Percentiles rank a stretch among this genome's conserved stretches.
phyloP scores from a whole-genome alignment of 2,888 invertebrate genomes.

The Cremastobaeus sp. region DNA sequence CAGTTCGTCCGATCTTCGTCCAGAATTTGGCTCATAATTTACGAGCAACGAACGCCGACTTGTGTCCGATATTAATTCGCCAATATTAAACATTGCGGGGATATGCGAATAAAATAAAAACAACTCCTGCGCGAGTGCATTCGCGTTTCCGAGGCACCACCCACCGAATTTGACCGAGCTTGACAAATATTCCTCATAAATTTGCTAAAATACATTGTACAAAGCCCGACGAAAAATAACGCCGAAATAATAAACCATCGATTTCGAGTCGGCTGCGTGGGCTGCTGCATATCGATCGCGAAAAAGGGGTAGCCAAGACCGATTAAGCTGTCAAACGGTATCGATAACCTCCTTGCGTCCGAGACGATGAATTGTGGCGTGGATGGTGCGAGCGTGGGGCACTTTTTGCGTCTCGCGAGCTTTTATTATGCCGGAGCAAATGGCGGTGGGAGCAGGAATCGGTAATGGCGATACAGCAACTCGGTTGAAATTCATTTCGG shows the following conservation, averaged over 20 bases:
- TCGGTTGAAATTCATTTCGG: conserved; percentile 50
- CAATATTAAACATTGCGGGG: no score
- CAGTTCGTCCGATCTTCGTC: no score
- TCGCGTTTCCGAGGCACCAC: no score
- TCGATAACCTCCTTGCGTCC: conserved; percentile 43
- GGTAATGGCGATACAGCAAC: conserved; percentile 41
- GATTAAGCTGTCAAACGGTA: conserved; percentile 44
- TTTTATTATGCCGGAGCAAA: conserved; percentile 11
- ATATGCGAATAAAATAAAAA: conserved; percentile 1
- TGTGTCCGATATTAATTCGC: no score
- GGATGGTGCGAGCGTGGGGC: neutral
- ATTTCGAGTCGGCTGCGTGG: conserved; percentile 25
- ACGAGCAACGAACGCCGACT: no score
- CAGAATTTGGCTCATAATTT: no score
- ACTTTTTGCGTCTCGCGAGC: neutral
- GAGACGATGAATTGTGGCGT: conserved; percentile 40
- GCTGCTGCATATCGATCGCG: conserved; percentile 35
- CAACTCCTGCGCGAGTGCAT: neutral
- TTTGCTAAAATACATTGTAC: conserved; percentile 35
- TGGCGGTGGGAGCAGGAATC: conserved; percentile 20
- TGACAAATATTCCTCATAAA: conserved; percentile 49
- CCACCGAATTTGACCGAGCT: no score
- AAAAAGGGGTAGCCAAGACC: conserved; percentile 32
- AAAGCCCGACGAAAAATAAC: conserved; percentile 34
- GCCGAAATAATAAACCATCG: conserved; percentile 47